Conservation (phyloP, 1,140 invertebrate genomes). For the Lucilia sericata region DNA sequence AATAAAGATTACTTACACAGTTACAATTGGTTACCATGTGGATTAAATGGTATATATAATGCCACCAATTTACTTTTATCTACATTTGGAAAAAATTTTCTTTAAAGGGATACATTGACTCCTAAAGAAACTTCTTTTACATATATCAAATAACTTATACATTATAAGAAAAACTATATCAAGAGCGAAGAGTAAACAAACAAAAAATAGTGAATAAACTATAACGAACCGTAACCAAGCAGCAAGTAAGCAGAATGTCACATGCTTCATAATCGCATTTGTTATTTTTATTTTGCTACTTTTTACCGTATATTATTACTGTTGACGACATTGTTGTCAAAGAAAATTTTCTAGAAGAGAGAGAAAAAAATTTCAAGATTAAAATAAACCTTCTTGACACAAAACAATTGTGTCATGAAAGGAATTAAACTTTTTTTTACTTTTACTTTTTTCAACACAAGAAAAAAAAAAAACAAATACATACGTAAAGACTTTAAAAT, state of each 20-base stretch:
- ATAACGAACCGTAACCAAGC: not conserved
- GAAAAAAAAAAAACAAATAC: not conserved
- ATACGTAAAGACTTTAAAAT: not conserved
- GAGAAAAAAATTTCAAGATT: not conserved
- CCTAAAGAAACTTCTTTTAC: not conserved
- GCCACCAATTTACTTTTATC: too few species aligned
- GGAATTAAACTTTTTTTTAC: not conserved
- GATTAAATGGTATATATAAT: too few species aligned
- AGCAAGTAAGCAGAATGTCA: not conserved
- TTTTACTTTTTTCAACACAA: not conserved
- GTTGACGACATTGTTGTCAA: not conserved
- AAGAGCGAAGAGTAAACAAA: not conserved
- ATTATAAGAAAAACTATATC: not conserved
- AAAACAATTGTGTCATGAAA: not conserved
- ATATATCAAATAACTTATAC: not conserved
- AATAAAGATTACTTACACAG: too few species aligned
- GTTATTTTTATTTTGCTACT: not conserved
- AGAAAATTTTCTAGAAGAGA: not conserved
- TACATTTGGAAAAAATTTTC: too few species aligned
- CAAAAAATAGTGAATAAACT: not conserved
- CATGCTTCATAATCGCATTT: not conserved
- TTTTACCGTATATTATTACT: not conserved
- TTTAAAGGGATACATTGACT: too few species aligned
- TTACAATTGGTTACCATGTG: too few species aligned
- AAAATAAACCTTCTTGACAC: not conserved